Conservation (phyloP, 2,888 invertebrate species). For the Cephus pulcher region DNA sequence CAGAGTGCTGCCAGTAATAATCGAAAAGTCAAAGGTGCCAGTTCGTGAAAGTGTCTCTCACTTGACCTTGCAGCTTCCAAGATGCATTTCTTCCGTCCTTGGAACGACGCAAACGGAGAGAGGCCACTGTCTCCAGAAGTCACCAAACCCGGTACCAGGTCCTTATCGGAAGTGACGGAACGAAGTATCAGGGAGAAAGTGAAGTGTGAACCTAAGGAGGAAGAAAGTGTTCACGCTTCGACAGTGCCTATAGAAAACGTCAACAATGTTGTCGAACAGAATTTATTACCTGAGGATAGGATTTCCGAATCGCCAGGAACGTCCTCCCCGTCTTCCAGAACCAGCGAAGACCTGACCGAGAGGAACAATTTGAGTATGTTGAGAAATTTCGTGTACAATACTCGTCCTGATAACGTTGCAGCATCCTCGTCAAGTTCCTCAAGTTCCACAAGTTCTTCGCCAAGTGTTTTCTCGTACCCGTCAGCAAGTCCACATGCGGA, state of each 20-base stretch:
- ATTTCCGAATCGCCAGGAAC: neutral
- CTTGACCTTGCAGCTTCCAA: neutral
- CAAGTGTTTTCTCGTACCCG: neutral
- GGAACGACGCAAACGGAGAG: constrained; percentile 31
- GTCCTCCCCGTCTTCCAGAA: neutral
- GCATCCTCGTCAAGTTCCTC: constrained; percentile 9
- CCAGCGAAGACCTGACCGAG: constrained; percentile 18
- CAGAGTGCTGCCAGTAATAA: neutral
- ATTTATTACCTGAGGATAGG: neutral
- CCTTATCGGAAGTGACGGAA: neutral
- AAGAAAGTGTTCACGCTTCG: neutral
- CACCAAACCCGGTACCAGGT: neutral
- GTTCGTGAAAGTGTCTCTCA: neutral
- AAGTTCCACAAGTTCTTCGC: neutral
- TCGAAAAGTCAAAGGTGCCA: neutral
- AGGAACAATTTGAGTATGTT: constrained; percentile 28
- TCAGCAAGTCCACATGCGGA: neutral
- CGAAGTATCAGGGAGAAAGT: neutral
- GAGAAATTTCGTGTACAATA: constrained; percentile 30
- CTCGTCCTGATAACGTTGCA: constrained; percentile 5
- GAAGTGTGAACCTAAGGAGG: constrained; percentile 19
- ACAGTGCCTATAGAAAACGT: neutral
- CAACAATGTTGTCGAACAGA: neutral
- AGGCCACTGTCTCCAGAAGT: neutral
- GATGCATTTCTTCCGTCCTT: constrained; percentile 47